Evolutionary conservation across 2,888 invertebrate species (phyloP).

Genomic region (Orthosia incerta): DNA sequence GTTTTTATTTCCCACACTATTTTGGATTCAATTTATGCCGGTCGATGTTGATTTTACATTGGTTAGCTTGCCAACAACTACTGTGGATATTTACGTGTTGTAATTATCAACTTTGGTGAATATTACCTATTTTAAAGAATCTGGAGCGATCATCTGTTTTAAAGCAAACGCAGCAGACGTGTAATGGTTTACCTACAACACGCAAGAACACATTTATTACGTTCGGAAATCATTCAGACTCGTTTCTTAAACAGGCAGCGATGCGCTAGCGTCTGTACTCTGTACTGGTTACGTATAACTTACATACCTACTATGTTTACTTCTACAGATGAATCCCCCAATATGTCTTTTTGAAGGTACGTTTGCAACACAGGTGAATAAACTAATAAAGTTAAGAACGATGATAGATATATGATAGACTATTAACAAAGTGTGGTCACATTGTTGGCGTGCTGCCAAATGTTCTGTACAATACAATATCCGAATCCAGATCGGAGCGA

Average conservation of each 20-base stretch:
- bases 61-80: slow-evolving; percentile 52
- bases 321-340: slow-evolving; percentile 31
- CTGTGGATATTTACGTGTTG: slow-evolving; percentile 65
- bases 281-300: slow-evolving; percentile 14
- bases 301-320: slow-evolving; percentile 25
- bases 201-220: slow-evolving; percentile 80
- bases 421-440: slow-evolving; percentile 73
- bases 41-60: slow-evolving; percentile 64
- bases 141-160: slow-evolving; percentile 81
- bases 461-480: slow-evolving; percentile 66
- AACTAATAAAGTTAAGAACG: slow-evolving; percentile 77
- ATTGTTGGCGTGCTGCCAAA: slow-evolving; percentile 73
- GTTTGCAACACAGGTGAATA: slow-evolving; percentile 73
- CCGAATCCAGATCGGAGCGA: slow-evolving; percentile 35
- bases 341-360: slow-evolving; percentile 63
- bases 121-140: slow-evolving; percentile 76
- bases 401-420: slow-evolving; percentile 71
- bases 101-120: slow-evolving; percentile 70
- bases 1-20: slow-evolving; percentile 60
- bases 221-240: slow-evolving; percentile 82
- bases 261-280: slow-evolving; percentile 21
- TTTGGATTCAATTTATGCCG: slow-evolving; percentile 59
- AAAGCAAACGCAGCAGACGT: slow-evolving; percentile 75
- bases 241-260: slow-evolving; percentile 74
- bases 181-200: slow-evolving; percentile 77